These are phyloP conservation scores for Euura saliciscinereae DNA, from an alignment of 1,140 invertebrate species.

Conservation along the genomic window DNA sequence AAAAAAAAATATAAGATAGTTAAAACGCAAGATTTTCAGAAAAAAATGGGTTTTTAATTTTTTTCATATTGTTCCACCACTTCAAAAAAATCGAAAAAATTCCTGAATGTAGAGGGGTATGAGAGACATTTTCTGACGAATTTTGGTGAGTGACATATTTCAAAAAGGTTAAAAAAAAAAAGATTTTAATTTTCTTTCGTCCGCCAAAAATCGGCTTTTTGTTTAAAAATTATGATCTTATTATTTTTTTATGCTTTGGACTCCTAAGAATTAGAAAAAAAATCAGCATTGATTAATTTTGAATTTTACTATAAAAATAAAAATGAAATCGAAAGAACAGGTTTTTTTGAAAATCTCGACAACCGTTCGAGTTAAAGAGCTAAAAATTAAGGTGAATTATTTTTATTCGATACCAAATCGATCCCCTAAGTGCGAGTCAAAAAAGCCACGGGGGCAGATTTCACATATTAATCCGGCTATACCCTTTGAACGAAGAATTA, in stretches of 20 bases:
- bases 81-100: constrained; percentile 15
- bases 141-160: no score
- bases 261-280: constrained; percentile 20
- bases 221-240: constrained; percentile 11
- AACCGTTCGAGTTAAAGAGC: constrained; percentile 13
- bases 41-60: neutral
- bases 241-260: constrained; percentile 16
- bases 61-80: constrained; percentile 6
- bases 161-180: neutral
- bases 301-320: constrained; percentile 22
- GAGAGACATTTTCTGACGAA: no score
- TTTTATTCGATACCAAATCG: constrained; percentile 18
- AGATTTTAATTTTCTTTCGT: constrained; percentile 7
- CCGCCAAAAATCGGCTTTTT: no score
- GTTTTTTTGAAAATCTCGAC: constrained; percentile 18
- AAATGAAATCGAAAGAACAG: constrained; percentile 13
- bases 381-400: constrained; percentile 19
- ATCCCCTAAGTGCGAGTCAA: constrained; percentile 3
- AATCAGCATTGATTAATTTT: constrained; percentile 20
- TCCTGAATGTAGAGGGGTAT: neutral
- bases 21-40: neutral
- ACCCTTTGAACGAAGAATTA: neutral
- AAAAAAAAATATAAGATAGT: neutral
- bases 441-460: constrained; percentile 18
- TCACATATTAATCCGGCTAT: constrained; percentile 18